A percentile compares a stretch with the other conserved stretches of the same genome.
These are phyloP conservation scores for Tachina lurida DNA, from an alignment of 2,888 invertebrate species.

Conservation along the genomic window DNA sequence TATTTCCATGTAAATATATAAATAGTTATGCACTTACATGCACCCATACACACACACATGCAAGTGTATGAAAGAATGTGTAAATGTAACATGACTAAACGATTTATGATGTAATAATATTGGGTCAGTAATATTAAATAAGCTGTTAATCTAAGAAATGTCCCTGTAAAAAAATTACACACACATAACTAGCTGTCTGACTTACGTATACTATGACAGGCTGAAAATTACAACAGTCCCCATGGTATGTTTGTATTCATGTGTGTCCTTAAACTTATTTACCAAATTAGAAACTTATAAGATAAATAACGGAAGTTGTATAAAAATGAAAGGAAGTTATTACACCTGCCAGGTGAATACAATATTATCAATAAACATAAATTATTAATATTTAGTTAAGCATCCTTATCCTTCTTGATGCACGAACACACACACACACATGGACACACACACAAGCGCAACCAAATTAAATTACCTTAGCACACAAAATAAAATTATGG, in stretches of 20 bases:
- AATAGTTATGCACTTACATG: not conserved
- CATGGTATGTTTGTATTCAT: not conserved
- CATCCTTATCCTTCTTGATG: not conserved
- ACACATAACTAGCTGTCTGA: not conserved
- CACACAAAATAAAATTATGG: conserved; percentile 4
- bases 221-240: not conserved
- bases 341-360: conserved; percentile 63
- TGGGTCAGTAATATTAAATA: conserved; percentile 70
- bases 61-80: too few relatives aligned
- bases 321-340: conserved; percentile 65
- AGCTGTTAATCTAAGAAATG: conserved; percentile 2
- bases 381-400: conserved; percentile 60
- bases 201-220: not conserved
- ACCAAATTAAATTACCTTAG: conserved; percentile 14
- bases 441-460: not conserved
- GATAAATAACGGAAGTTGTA: conserved; percentile 68
- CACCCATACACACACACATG: not conserved
- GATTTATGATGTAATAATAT: conserved; percentile 70
- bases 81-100: conserved; percentile 58
- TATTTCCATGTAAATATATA: not conserved
- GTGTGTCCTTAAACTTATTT: not conserved
- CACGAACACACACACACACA: not conserved
- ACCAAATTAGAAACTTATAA: conserved; percentile 48
- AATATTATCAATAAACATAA: conserved; percentile 64
- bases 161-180: not conserved